Evolutionary conservation across 2,113 vertebrate genomes (phyloP).

Genomic region (Cephalopholis sonnerati): DNA sequence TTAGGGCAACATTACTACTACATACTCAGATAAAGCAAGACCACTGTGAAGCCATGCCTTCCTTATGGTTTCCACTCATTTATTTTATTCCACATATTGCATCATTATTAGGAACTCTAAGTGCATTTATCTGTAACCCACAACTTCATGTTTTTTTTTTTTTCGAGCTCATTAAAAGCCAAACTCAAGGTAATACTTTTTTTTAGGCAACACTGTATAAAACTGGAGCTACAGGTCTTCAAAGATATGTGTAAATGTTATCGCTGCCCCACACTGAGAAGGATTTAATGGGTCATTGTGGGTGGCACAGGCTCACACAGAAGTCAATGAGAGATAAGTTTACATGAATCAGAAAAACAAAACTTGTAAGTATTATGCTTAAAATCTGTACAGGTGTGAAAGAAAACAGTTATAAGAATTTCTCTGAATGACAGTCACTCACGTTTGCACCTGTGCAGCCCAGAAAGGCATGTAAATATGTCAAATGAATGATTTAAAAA

Average conservation of each 20-base stretch:
- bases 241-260: neutral
- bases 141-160: neutral
- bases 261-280: neutral
- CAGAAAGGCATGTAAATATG: neutral
- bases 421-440: too few species aligned
- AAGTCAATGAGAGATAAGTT: neutral
- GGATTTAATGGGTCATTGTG: neutral
- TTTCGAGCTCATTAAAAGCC: neutral
- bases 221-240: neutral
- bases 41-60: neutral
- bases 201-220: neutral
- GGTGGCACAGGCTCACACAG: neutral
- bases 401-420: too few species aligned
- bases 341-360: too few species aligned
- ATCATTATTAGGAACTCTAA: too few species aligned
- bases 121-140: neutral
- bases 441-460: too few species aligned
- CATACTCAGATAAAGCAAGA: neutral
- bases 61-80: neutral
- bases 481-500: slow-evolving; percentile 1
- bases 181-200: neutral
- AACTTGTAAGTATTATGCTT: too few species aligned
- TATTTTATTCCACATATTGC: neutral
- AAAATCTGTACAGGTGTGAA: too few species aligned
- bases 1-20: neutral